Evolutionary conservation across 2,113 vertebrate genomes (phyloP).

Genomic region (Lophius piscatorius): DNA sequence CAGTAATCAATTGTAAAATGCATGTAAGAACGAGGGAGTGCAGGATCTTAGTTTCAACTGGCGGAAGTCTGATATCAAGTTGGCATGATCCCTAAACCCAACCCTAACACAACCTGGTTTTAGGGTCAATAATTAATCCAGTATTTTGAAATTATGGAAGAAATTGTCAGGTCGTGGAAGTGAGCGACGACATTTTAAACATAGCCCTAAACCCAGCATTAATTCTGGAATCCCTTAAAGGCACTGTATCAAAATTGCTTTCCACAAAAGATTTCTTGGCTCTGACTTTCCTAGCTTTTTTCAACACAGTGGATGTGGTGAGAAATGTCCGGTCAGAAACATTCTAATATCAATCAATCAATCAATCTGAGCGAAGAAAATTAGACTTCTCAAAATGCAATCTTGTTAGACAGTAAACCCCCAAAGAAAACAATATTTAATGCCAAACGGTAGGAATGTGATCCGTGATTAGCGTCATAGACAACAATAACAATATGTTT

Average conservation of each 20-base stretch:
- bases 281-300: neutral
- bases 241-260: slow-evolving; percentile 18
- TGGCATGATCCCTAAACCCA: too few species aligned
- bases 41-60: slow-evolving; percentile 3
- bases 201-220: too few species aligned
- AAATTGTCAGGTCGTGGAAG: too few species aligned
- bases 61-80: too few species aligned
- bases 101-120: too few species aligned
- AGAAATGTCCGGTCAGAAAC: slow-evolving; percentile 17
- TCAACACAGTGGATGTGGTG: slow-evolving; percentile 38
- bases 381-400: slow-evolving; percentile 11
- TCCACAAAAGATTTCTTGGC: slow-evolving; percentile 31
- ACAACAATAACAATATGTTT: slow-evolving; percentile 28
- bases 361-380: slow-evolving; percentile 8
- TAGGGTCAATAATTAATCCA: too few species aligned
- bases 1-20: slow-evolving; percentile 16
- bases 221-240: neutral
- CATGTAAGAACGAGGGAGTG: neutral
- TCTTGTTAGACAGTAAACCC: neutral
- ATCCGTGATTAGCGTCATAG: neutral
- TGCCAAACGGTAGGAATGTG: neutral
- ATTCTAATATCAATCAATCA: neutral
- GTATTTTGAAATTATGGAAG: too few species aligned
- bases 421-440: neutral
- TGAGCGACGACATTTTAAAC: too few species aligned